Percentiles rank a stretch among this genome's conserved stretches.
Evolutionary conservation across 2,888 invertebrate species (phyloP).

Genomic region (Ochropleura plecta): DNA sequence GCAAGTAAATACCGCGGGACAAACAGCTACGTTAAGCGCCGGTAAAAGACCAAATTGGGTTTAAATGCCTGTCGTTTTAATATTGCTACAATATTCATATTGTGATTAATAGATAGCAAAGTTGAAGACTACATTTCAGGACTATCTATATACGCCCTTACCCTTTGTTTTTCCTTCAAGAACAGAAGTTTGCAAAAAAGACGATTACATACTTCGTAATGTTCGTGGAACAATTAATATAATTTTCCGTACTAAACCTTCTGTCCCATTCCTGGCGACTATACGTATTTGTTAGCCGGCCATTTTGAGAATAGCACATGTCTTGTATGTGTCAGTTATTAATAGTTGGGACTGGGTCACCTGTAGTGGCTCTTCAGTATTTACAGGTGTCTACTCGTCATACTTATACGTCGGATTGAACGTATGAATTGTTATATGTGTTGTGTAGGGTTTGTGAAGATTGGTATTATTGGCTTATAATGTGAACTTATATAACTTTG

Average conservation of each 20-base stretch:
- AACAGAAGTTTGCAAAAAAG: neutral
- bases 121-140: no score
- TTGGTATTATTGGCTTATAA: neutral
- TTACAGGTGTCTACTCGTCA: slow-evolving; percentile 48
- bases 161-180: neutral
- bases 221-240: no score
- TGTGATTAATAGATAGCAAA: no score
- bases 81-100: no score
- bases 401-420: slow-evolving; percentile 1
- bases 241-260: slow-evolving; percentile 20
- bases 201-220: no score
- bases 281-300: slow-evolving; percentile 72
- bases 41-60: no score
- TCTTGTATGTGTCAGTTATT: slow-evolving; percentile 84
- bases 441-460: neutral
- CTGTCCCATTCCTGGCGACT: slow-evolving; percentile 17
- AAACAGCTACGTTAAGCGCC: no score
- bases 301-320: slow-evolving; percentile 85
- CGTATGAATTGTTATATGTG: neutral
- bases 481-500: neutral
- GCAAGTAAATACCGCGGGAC: no score
- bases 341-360: slow-evolving; percentile 83
- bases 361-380: slow-evolving; percentile 65
- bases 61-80: no score
- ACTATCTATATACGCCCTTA: no score